Evolutionary conservation across 2,888 invertebrate genomes (phyloP), one percentile per base, ranked within the genome.

Genomic region (Tiphia femorata): DNA sequence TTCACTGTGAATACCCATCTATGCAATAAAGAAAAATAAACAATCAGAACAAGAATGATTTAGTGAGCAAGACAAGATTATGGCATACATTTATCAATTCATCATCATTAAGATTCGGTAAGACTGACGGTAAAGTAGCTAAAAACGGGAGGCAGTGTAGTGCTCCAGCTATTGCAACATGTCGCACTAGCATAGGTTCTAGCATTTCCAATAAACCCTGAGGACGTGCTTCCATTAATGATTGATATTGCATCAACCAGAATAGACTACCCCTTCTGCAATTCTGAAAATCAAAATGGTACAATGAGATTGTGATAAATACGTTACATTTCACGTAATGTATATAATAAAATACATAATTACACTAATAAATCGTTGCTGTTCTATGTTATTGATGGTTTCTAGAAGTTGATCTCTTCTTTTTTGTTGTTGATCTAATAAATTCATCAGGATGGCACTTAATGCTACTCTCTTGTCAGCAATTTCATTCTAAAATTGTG

Each of bases 201-300:
- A 93, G 84, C 67, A 89, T 85, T 74, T 88, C 87, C 23, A 89
- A 82, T 60, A 92, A 84, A 43, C 88, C 87, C 72, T 86, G 87
- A 19, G 95, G 94, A 67, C 91, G 88, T 21, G 88, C 88, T 78
- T 95, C 93, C 78, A 95, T 86, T 37, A 96, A 84, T 66, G 90
- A 88, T 81, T 96, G 95, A 81, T 94, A 96, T 81, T 95, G 95
- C 75, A 88, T 86, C 62, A 93, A 83, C 92, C 92, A 92, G 80
- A 91, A 92, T 75, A 79, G 73, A 73, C 80, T 80, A 54, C 75
- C 70, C 47, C 77, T 75, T 73, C 80, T 71, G 60, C 71, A 43
- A 47, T 62, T 68, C 73, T 77, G 23, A 10, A 19, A 10, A 17
- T n/a, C 10, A 6, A 33, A 33, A 41, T 10, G 10, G 19, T 30